Conservation (phyloP, 2,888 invertebrate genomes). For the Diadegma fenestrale region DNA sequence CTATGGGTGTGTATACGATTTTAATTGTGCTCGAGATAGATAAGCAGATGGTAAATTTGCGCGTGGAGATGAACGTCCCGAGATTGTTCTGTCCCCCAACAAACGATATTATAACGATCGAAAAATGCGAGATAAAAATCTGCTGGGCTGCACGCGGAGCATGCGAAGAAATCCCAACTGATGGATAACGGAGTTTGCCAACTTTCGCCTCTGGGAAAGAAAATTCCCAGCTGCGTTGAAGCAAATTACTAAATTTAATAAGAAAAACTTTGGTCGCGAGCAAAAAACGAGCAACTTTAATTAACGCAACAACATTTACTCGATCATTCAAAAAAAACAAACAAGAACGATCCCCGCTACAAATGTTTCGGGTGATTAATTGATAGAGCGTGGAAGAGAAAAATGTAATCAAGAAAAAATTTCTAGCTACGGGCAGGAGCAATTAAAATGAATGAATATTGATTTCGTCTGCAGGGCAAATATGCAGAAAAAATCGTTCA, state of each 20-base stretch:
- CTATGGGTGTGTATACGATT: conserved; percentile 38
- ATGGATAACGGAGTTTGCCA: conserved; percentile 1
- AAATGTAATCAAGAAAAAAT: conserved; percentile 2
- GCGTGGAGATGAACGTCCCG: conserved; percentile 50
- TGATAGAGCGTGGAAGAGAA: not conserved
- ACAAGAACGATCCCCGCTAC: not conserved
- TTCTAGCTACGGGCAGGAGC: not conserved
- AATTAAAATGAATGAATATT: conserved; percentile 42
- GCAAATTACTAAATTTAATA: conserved; percentile 25
- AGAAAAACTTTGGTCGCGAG: not conserved
- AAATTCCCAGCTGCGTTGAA: not conserved
- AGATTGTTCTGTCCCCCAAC: conserved; percentile 50
- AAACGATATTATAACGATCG: conserved; percentile 41
- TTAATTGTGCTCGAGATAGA: conserved; percentile 65
- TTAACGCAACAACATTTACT: not conserved
- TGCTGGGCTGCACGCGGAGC: conserved; percentile 5
- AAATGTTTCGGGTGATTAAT: conserved; percentile 1
- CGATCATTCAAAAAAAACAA: conserved; percentile 33
- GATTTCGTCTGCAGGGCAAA: conserved; percentile 43
- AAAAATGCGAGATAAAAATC: conserved; percentile 41
- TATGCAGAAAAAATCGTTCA: not conserved
- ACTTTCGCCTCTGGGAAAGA: not conserved
- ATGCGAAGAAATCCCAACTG: not conserved
- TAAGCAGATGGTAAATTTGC: conserved; percentile 67
- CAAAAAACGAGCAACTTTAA: not conserved